Evolutionary conservation across 92 coral and sea anemone genomes (phyloP), one percentile per base, ranked within the genome.

Genomic region (Umimayanthus chanpuru): DNA sequence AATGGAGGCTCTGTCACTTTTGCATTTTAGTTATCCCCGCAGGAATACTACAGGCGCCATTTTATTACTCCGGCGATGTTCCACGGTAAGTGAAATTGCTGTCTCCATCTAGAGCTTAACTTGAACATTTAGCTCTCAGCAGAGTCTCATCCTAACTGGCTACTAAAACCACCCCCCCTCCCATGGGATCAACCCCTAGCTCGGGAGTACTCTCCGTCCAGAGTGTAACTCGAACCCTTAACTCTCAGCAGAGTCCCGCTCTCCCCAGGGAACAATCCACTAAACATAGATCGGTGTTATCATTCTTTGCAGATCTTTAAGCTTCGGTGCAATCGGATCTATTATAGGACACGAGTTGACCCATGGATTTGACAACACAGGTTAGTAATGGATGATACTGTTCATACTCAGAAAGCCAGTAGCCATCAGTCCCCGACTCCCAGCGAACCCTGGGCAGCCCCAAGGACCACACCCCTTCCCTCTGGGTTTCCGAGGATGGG

Each of bases 361-460:
- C 4, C 99, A 97, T 81, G 99, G 99, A 21, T 97, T 97, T 94
- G 99, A 97, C 81, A 97, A 97, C 88, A 97, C 99, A 79, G 99
- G 99, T 97, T 49, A 90, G 95, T 26, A 84, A 30, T 25, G 29
- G 26, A 66, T 73, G 39, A 0, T 41, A 39, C 29, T 11, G 58
- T 1, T 18, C 58, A 53, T 11, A 18, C 18, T 0, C 8, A 9
- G 50, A 44, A 10, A 44, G 10, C 8, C 10, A 5, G 9, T 1
- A 10, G 50, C 9, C 9, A 44, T 44, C 50, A 44, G 8, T 44
- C 50, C 50, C 50, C 1, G 9, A 44, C 1, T 0, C 50, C 9
- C 10, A 44, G 9, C 50, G 50, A 44, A 1, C 50, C 11, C 50
- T 44, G 11, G 58, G 11, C 58, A 2, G 18, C 18, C 18, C 18